phyloP scores from a whole-genome alignment of 2,797 vertebrate species.

The Coracias cyanogaster region DNA sequence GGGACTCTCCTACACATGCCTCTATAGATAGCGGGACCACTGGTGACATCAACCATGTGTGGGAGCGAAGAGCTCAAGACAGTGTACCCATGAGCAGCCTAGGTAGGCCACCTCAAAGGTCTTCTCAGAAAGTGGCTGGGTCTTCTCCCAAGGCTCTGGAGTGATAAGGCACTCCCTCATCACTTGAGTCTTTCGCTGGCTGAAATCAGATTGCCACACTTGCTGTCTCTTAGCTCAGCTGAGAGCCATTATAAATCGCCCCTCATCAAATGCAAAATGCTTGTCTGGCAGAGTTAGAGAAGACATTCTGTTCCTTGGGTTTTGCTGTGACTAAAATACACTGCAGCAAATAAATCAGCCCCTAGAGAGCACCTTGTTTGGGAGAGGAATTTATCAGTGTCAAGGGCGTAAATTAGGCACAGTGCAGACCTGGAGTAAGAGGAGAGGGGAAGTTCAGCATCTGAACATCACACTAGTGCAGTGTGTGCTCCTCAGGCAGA shows the following conservation, averaged over 20 bases:
- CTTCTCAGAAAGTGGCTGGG: not conserved
- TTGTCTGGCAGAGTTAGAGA: slow-evolving; percentile 41
- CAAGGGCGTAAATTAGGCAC: not conserved
- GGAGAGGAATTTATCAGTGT: slow-evolving; percentile 55
- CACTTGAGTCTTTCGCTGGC: not conserved
- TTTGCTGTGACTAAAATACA: slow-evolving; percentile 40
- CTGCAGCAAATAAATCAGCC: slow-evolving; percentile 6
- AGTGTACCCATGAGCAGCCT: not conserved
- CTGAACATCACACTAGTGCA: not conserved
- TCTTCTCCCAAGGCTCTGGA: not conserved
- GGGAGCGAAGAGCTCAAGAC: accelerated
- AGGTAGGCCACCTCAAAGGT: not conserved
- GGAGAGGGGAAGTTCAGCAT: not conserved
- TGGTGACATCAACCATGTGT: accelerated
- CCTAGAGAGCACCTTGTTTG: slow-evolving; percentile 1
- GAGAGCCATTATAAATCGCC: slow-evolving; percentile 16
- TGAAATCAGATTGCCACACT: slow-evolving; percentile 6
- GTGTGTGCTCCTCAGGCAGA: not conserved
- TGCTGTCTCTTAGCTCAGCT: not conserved
- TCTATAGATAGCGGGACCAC: not conserved
- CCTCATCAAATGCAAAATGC: slow-evolving; percentile 39
- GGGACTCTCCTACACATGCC: accelerated
- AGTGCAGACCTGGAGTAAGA: not conserved
- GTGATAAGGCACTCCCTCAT: not conserved
- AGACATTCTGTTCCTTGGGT: slow-evolving; percentile 17